Conservation (phyloP, 2,888 invertebrate genomes). For the Pyrgus malvae region DNA sequence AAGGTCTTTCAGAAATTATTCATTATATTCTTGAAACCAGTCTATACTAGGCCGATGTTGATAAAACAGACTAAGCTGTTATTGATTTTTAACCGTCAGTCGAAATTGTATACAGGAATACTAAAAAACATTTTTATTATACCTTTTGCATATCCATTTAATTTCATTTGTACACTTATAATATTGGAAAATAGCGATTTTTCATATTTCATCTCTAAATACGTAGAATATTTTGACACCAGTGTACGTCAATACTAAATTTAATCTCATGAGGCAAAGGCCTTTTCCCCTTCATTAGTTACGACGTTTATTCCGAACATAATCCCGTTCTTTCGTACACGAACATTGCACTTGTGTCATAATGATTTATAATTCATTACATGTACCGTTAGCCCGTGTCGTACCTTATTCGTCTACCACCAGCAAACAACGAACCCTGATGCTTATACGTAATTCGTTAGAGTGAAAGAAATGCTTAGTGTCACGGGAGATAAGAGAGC, state of each 20-base stretch:
- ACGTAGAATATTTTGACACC: neutral
- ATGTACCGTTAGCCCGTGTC: constrained; percentile 32
- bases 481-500: constrained; percentile 19
- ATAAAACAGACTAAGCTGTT: no score
- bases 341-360: constrained; percentile 36
- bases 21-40: no score
- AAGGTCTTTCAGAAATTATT: no score
- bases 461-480: constrained; percentile 10
- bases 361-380: constrained; percentile 37
- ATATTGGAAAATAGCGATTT: no score
- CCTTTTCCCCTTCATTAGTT: constrained; percentile 29
- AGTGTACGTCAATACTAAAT: constrained; percentile 10
- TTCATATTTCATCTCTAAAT: no score
- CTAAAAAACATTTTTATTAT: no score
- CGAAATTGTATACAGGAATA: no score
- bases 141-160: no score
- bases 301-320: constrained; percentile 27
- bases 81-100: no score
- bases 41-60: no score
- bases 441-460: constrained; percentile 7
- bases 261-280: constrained; percentile 10
- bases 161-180: no score
- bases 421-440: constrained; percentile 3
- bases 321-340: constrained; percentile 34
- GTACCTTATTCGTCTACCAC: constrained; percentile 17